Evolutionary conservation across 2,797 vertebrate genomes (phyloP).

Genomic region (Sphaeramia orbicularis): DNA sequence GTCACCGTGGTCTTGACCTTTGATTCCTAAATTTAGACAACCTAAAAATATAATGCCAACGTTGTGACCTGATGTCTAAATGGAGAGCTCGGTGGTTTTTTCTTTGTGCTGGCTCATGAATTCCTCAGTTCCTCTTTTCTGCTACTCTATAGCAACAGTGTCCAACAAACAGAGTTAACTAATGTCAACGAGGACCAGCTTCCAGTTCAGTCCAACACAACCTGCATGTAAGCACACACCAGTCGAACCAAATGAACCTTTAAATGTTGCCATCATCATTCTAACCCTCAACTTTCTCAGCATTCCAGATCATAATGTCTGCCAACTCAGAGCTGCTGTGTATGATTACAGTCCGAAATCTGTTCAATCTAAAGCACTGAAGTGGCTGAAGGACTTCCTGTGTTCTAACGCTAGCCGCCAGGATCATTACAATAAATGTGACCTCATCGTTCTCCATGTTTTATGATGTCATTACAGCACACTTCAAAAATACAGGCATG

Average conservation of each 20-base stretch:
- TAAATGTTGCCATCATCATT: not conserved
- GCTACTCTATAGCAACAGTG: no score
- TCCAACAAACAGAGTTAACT: no score
- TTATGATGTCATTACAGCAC: conserved; percentile 27
- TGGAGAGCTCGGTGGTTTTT: no score
- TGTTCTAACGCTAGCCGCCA: conserved; percentile 13
- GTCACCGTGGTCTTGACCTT: no score
- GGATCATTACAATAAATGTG: conserved; percentile 31
- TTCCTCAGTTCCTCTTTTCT: no score
- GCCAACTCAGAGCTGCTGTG: not conserved
- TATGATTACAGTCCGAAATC: conserved; percentile 6
- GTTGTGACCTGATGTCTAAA: no score
- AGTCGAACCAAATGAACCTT: not conserved
- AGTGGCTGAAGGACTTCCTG: conserved; percentile 17
- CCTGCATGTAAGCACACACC: no score
- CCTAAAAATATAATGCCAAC: no score
- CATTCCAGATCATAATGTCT: conserved; percentile 1
- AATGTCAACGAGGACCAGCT: no score
- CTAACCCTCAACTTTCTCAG: conserved; percentile 7
- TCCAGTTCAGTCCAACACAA: no score
- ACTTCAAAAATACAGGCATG: conserved; percentile 46
- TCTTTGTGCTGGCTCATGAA: no score
- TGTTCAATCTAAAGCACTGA: conserved; percentile 11
- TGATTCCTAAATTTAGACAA: no score
- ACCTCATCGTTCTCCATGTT: conserved; percentile 7